A percentile compares a stretch with the other conserved stretches of the same genome.
Evolutionary conservation across 1,140 invertebrate species (phyloP).

Genomic region (Chironomus tepperi): DNA sequence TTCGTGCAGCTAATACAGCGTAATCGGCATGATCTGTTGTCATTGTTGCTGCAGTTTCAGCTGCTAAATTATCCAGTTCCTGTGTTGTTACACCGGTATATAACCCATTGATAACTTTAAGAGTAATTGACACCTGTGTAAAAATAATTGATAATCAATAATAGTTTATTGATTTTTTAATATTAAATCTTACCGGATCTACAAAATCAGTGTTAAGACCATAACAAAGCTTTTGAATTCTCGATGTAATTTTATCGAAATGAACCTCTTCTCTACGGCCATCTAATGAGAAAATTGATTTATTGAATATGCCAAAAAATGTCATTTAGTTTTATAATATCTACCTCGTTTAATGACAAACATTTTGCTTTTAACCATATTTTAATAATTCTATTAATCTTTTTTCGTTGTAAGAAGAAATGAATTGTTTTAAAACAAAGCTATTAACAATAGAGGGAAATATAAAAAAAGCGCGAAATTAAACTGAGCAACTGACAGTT

Average conservation of each 20-base stretch:
- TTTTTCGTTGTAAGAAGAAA: no score
- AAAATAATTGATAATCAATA: conserved; percentile 34
- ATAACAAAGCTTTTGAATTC: conserved; percentile 93
- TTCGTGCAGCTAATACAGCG: conserved; percentile 87
- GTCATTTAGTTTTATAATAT: background rate
- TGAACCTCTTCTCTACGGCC: conserved; percentile 87
- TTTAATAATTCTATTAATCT: no score
- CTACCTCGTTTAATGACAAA: conserved; percentile 47
- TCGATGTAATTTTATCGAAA: conserved; percentile 96
- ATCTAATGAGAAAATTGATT: conserved; percentile 50
- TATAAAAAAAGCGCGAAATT: no score
- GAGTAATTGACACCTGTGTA: conserved; percentile 63
- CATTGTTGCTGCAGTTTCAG: conserved; percentile 93
- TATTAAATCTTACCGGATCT: conserved; percentile 91
- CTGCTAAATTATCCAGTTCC: conserved; percentile 93
- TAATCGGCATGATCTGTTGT: conserved; percentile 96
- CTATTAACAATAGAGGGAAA: no score
- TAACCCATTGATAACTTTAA: conserved; percentile 86
- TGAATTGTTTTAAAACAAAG: no score
- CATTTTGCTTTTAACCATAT: conserved; percentile 35
- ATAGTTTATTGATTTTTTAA: no score
- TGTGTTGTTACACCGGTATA: conserved; percentile 95
- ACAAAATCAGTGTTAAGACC: conserved; percentile 92
- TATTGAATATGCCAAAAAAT: background rate
- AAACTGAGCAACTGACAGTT: no score